Percentiles rank a stretch among this genome's conserved stretches.
These are phyloP conservation scores for Patella caerulea DNA, from an alignment of 2,888 invertebrate species.

Conservation along the genomic window DNA sequence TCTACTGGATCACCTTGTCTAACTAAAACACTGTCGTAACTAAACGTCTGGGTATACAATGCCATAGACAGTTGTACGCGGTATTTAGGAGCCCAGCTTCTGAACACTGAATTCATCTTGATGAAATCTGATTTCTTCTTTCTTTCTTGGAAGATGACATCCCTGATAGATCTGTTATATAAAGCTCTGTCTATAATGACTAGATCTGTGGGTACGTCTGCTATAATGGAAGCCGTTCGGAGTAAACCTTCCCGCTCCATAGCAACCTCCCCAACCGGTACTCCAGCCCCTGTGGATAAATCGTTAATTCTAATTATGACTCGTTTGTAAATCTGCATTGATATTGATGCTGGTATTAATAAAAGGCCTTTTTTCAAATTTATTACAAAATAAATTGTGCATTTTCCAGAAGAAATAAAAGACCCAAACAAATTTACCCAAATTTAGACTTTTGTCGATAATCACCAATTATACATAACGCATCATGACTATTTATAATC, in stretches of 20 bases:
- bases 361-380: no score
- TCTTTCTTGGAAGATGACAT: constrained; percentile 66
- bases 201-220: constrained; percentile 64
- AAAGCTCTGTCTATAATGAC: constrained; percentile 68
- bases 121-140: constrained; percentile 68
- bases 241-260: constrained; percentile 66
- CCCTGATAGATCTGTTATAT: constrained; percentile 66
- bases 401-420: no score
- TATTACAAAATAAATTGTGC: no score
- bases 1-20: constrained; percentile 64
- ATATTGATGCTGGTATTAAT: no score
- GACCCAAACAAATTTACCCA: no score
- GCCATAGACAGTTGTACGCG: constrained; percentile 70
- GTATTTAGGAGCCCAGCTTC: constrained; percentile 67
- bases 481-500: no score
- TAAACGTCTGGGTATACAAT: constrained; percentile 62
- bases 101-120: constrained; percentile 59
- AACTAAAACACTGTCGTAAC: constrained; percentile 64
- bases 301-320: neutral
- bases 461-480: no score
- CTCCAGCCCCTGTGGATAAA: constrained; percentile 58
- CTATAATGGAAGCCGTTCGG: constrained; percentile 68
- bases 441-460: no score
- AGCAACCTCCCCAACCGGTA: constrained; percentile 70
- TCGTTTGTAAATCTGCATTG: no score